Evolutionary conservation across 30 jellyfish, hydroid and myxozoan species (phyloP).

Genomic region (Turritopsis rubra): DNA sequence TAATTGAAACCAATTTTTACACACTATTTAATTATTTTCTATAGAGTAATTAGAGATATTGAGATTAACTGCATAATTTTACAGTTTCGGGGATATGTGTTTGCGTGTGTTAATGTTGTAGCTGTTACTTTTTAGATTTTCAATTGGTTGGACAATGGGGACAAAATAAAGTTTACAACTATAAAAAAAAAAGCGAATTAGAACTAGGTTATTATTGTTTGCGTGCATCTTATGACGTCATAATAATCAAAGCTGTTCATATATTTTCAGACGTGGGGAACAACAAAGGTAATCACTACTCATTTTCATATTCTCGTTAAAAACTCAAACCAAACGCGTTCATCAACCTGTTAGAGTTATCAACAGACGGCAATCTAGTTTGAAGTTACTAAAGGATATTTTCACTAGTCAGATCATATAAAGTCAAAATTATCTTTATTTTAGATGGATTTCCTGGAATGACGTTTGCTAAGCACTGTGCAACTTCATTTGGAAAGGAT

Average conservation of each 20-base stretch:
- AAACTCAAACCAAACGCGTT: too few species aligned
- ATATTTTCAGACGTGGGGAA: conserved; percentile 20
- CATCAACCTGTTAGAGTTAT: too few species aligned
- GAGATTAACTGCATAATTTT: background rate
- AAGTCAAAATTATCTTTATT: background rate
- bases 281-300: conserved; percentile 15
- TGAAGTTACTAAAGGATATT: background rate
- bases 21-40: too few species aligned
- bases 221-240: conserved; percentile 22
- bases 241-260: conserved; percentile 10
- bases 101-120: background rate
- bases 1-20: too few species aligned
- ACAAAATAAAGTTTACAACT: conserved; percentile 2
- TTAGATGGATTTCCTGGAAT: conserved; percentile 25
- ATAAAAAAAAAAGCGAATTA: background rate
- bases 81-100: background rate
- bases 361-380: too few species aligned
- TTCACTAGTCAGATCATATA: background rate
- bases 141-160: conserved; percentile 26
- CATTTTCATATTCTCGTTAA: background rate
- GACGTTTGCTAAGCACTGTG: conserved; percentile 23
- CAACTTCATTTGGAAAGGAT: background rate
- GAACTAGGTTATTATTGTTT: conserved; percentile 3
- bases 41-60: too few species aligned
- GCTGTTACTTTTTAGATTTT: background rate